phyloP scores from a whole-genome alignment of 2,888 invertebrate genomes.

The Metallyticus violacea region DNA sequence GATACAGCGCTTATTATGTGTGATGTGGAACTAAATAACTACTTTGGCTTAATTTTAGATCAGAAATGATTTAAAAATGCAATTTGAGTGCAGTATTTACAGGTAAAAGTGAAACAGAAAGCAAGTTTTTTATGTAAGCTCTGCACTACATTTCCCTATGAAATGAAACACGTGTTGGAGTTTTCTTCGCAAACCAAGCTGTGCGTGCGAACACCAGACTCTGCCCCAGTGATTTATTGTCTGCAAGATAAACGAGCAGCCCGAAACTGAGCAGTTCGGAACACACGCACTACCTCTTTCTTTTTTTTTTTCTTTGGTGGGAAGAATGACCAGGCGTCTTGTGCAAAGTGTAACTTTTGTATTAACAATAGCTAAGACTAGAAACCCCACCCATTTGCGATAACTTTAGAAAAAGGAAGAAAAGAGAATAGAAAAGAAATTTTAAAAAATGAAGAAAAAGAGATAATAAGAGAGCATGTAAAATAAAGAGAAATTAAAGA shows the following conservation, averaged over 20 bases:
- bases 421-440: too few relatives aligned
- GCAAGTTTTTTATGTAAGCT: too few relatives aligned
- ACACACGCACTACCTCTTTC: background rate
- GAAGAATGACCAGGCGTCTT: background rate
- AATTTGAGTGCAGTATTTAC: too few relatives aligned
- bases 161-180: background rate
- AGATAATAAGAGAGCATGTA: too few relatives aligned
- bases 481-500: too few relatives aligned
- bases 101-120: background rate
- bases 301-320: background rate
- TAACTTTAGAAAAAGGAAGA: background rate
- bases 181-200: background rate
- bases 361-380: background rate
- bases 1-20: too few relatives aligned
- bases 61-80: too few relatives aligned
- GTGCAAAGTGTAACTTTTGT: background rate
- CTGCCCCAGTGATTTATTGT: slow-evolving; percentile 3
- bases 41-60: too few relatives aligned
- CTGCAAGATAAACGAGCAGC: slow-evolving; percentile 6
- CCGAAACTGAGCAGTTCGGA: slow-evolving; percentile 6
- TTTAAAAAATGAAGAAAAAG: too few relatives aligned
- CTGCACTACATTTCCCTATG: background rate
- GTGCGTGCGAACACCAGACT: background rate
- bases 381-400: background rate
- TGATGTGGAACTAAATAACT: too few relatives aligned